A percentile compares a stretch with the other conserved stretches of the same genome.
Evolutionary conservation across 2,113 vertebrate genomes (phyloP).

Genomic region (Axis porcinus): DNA sequence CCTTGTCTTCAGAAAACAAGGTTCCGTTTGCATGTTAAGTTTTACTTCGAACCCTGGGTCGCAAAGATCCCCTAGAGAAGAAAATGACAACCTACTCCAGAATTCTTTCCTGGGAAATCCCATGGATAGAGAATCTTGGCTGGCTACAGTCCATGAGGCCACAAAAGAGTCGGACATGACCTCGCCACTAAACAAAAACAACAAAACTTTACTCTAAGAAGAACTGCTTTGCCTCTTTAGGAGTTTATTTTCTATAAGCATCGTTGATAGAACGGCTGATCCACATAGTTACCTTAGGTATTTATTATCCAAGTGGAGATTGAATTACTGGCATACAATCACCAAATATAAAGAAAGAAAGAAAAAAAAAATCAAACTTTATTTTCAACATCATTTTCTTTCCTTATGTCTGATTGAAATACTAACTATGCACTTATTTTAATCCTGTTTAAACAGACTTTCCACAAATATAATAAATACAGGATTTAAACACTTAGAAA

Average conservation of each 20-base stretch:
- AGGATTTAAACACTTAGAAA: conserved; percentile 65
- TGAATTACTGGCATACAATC: conserved; percentile 78
- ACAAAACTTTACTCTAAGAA: conserved; percentile 69
- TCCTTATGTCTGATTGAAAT: conserved; percentile 64
- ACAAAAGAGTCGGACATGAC: background rate
- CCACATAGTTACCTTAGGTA: conserved; percentile 76
- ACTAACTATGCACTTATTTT: conserved; percentile 60
- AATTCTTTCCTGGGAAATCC: background rate
- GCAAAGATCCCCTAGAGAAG: background rate
- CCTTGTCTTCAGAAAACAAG: conserved; percentile 71
- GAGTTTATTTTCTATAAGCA: conserved; percentile 78
- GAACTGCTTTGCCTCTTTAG: conserved; percentile 66
- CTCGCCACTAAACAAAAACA: background rate
- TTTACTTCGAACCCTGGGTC: background rate
- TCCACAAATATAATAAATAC: conserved; percentile 68
- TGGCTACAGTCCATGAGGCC: background rate
- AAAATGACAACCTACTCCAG: background rate
- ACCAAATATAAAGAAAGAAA: conserved; percentile 70
- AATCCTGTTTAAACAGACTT: conserved; percentile 71
- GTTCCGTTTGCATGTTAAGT: conserved; percentile 74
- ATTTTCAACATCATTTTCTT: conserved; percentile 66
- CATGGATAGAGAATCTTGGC: background rate
- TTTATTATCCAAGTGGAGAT: conserved; percentile 76
- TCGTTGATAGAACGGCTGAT: conserved; percentile 76
- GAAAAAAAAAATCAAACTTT: conserved; percentile 49